Evolutionary conservation across 2,888 invertebrate species (phyloP).

Genomic region (Thera britannica): DNA sequence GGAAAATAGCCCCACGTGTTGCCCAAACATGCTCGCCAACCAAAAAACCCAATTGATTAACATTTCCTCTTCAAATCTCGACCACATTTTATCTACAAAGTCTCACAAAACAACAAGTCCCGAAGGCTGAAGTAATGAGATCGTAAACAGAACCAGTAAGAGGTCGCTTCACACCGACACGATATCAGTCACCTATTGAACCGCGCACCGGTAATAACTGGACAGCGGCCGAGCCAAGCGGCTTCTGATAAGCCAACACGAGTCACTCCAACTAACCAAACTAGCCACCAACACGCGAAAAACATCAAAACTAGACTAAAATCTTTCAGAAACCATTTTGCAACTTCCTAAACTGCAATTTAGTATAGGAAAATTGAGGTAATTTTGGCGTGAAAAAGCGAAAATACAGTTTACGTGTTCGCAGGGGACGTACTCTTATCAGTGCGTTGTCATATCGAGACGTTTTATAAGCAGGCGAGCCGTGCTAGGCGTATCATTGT

Average conservation of each 20-base stretch:
- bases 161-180: conserved; percentile 76
- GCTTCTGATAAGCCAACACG: conserved; percentile 69
- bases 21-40: not conserved
- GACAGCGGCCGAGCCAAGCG: conserved; percentile 79
- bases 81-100: conserved; percentile 24
- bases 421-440: conserved; percentile 80
- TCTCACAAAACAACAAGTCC: conserved; percentile 28
- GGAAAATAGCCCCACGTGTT: not conserved
- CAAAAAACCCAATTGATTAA: conserved; percentile 18
- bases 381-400: conserved; percentile 9
- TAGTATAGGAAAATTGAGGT: not conserved
- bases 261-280: conserved; percentile 39
- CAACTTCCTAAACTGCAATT: not conserved
- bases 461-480: conserved; percentile 78
- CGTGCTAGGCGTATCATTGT: conserved; percentile 69
- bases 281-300: conserved; percentile 31
- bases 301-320: not conserved
- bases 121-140: conserved; percentile 44
- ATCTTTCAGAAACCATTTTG: conserved; percentile 2
- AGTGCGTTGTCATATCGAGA: conserved; percentile 72
- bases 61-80: conserved; percentile 16
- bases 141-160: conserved; percentile 72
- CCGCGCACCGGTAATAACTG: conserved; percentile 85
- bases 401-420: conserved; percentile 53
- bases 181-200: conserved; percentile 86